Conservation (phyloP, 2,888 invertebrate genomes). For the Aphodius granarius region DNA sequence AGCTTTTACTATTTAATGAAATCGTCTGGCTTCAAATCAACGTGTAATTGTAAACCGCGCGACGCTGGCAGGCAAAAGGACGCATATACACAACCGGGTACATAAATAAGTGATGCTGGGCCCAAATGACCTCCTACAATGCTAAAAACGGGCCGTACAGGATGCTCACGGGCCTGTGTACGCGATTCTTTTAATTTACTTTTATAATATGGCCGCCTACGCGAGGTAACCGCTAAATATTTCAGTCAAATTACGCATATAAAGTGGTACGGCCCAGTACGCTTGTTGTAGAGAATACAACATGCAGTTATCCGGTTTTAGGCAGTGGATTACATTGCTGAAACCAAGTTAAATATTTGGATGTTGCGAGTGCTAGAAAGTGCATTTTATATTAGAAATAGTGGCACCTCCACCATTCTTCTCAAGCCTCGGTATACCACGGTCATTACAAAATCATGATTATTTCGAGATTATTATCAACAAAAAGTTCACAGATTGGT, state of each 20-base stretch:
- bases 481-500: too few species aligned
- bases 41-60: background rate
- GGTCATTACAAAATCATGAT: too few species aligned
- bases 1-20: background rate
- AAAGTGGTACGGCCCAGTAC: background rate
- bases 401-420: too few species aligned
- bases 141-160: background rate
- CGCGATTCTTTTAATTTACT: background rate
- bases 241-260: background rate
- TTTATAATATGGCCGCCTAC: background rate
- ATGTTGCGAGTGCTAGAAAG: too few species aligned
- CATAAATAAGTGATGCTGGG: background rate
- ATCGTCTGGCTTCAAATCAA: background rate
- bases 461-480: too few species aligned
- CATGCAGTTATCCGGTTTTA: too few species aligned
- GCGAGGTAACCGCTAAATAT: background rate
- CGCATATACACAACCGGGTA: background rate
- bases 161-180: background rate
- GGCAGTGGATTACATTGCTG: too few species aligned
- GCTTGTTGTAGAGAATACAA: too few species aligned
- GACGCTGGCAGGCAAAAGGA: background rate
- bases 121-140: background rate
- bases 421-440: too few species aligned
- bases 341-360: too few species aligned
- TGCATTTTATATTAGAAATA: too few species aligned